These are phyloP conservation scores for Hippolais icterina DNA, from an alignment of 2,113 vertebrate species.

Conservation along the genomic window DNA sequence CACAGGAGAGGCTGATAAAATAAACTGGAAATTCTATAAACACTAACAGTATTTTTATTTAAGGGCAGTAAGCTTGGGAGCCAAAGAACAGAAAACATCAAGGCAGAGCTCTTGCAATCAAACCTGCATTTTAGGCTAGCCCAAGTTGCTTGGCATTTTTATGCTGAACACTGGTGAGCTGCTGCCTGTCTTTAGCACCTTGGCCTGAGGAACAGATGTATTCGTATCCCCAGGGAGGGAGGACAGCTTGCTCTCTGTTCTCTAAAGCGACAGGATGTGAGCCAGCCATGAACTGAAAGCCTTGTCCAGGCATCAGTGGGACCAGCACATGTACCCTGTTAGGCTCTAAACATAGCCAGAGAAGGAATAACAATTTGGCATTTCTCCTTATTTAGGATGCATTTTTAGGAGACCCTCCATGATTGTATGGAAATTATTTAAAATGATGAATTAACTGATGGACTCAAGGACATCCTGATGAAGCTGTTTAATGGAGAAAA, in stretches of 20 bases:
- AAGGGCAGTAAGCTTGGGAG: not conserved
- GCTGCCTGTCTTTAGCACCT: not conserved
- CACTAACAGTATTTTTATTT: not conserved
- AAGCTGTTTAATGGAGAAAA: not conserved
- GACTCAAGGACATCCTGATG: not conserved
- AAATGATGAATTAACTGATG: not conserved
- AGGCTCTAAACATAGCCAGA: not conserved
- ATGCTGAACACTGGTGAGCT: not conserved
- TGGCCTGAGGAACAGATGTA: slow-evolving; percentile 22
- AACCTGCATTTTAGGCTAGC: not conserved
- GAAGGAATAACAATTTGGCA: not conserved
- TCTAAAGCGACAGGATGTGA: slow-evolving; percentile 2
- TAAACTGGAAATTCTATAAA: not conserved
- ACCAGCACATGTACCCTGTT: not conserved
- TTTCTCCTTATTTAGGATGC: not conserved
- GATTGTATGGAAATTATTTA: not conserved
- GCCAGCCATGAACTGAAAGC: not conserved
- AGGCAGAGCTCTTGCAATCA: not conserved
- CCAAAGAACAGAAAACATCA: not conserved
- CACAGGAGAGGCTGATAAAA: not conserved
- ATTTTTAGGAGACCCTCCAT: not conserved
- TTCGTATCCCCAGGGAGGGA: not conserved
- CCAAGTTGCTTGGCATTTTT: not conserved
- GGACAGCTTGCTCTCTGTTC: not conserved
- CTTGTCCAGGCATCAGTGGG: not conserved